Evolutionary conservation across 2,888 invertebrate species (phyloP), one percentile per base, ranked within the genome.

Genomic region (Proisotoma minuta): DNA sequence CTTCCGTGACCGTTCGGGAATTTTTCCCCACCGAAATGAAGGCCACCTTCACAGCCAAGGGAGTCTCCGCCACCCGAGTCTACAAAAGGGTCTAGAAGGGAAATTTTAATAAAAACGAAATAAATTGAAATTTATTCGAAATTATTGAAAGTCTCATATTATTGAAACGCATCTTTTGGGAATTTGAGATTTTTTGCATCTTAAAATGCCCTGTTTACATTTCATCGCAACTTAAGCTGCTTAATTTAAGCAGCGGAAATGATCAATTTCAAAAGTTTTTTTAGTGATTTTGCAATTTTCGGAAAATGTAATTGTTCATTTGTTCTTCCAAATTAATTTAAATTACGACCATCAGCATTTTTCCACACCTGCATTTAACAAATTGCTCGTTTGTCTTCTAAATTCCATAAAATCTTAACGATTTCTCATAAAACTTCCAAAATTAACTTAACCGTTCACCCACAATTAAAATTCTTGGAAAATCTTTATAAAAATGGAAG

Each of bases 1-100:
- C 65, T 59, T 50, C 70, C 28, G 59, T 57, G 27, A 68, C 69
- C 51, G 61, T 50, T 34, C 66, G 72, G 22, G 63, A 58, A 56
- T 66, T 66, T 29, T 20, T 10, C 10, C 59, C 57, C 43, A 61
- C 53, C 39, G 66, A 66, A 15, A 62, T 70, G 65, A 70, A 65
- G 39, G 65, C 68, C 10, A 54, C 51, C 18, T 66, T 66, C 60
- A 27, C 60, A n/a, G 60, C 60, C 50, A 66, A 66, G 56, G 66
- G 66, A 15, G 66, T 66, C 34, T 49, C 51, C 23, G 66, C 66
- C 8, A 59, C 47, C 15, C 60, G 66, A 2, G 57, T 61, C n/a
- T 66, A 66, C 61, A 66, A 66, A 58, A 28, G 66, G 34, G 24
- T 66, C 20, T 52, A 59, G 18, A 43, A 34, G 15, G 47, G 20